Conservation (phyloP, 2,113 vertebrate species). For the Stomatorhinus ivindoensis region DNA sequence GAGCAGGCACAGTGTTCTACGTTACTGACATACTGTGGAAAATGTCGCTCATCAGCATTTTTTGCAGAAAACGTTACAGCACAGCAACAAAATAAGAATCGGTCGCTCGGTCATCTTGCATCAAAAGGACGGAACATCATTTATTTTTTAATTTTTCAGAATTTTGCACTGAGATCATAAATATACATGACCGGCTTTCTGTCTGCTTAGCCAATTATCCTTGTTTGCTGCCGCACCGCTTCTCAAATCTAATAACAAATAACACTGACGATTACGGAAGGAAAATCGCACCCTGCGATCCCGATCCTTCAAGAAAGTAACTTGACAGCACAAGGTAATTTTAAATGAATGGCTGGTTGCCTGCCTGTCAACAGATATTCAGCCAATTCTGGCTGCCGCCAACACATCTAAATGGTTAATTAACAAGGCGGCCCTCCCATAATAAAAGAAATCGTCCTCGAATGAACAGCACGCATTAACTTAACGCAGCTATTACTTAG, state of each 20-base stretch:
- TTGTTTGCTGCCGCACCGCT: neutral
- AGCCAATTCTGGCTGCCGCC: neutral
- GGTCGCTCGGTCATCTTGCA: too few relatives aligned
- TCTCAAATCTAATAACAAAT: neutral
- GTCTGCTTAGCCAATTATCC: neutral
- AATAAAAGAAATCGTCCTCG: neutral
- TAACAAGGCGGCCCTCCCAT: neutral
- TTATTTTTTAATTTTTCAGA: neutral
- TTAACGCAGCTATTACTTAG: neutral
- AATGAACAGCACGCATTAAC: neutral
- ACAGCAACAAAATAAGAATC: neutral
- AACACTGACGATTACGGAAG: neutral
- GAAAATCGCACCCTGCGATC: neutral
- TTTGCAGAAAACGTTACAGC: neutral
- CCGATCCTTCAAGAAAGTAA: neutral
- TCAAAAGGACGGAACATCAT: neutral
- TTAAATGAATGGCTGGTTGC: neutral
- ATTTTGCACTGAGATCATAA: neutral
- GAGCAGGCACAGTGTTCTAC: neutral
- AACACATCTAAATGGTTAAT: neutral
- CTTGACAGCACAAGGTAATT: neutral
- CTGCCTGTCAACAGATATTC: neutral
- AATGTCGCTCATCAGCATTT: neutral
- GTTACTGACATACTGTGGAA: neutral
- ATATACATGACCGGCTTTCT: neutral